A percentile compares a stretch with the other conserved stretches of the same genome.
Evolutionary conservation across 2,113 vertebrate genomes (phyloP).

Genomic region (Hystrix brachyura): DNA sequence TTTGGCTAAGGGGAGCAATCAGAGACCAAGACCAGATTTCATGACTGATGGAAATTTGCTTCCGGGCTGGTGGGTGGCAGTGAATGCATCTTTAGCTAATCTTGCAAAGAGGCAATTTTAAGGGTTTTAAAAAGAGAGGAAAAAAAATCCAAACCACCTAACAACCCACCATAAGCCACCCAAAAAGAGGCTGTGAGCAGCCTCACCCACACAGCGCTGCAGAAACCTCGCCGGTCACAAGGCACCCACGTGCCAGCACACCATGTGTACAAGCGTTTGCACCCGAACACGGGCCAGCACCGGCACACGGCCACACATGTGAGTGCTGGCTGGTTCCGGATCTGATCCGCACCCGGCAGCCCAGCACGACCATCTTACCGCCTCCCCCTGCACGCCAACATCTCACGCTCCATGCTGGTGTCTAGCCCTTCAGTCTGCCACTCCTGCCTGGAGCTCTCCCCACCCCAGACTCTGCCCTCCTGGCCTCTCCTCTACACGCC

Average conservation of each 20-base stretch:
- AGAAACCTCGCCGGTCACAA: background rate
- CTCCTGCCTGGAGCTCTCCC: background rate
- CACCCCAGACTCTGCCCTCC: background rate
- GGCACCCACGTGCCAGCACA: background rate
- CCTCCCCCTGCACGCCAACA: background rate
- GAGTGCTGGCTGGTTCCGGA: background rate
- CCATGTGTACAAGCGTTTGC: fast-evolving
- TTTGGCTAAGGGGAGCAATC: constrained; percentile 90
- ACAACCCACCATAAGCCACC: constrained; percentile 60
- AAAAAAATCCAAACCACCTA: constrained; percentile 55
- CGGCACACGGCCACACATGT: background rate
- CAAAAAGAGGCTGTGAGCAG: background rate
- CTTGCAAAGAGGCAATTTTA: constrained; percentile 70
- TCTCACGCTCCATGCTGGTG: background rate
- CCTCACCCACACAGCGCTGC: constrained; percentile 57
- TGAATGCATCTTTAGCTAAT: constrained; percentile 66
- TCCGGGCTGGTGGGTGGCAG: constrained; percentile 73
- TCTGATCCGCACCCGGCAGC: background rate
- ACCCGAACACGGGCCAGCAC: background rate
- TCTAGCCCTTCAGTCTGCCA: background rate
- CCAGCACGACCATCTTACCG: background rate
- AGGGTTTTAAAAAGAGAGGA: constrained; percentile 57
- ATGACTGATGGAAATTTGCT: constrained; percentile 68
- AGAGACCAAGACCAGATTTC: constrained; percentile 70
- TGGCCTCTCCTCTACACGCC: background rate